Conservation (phyloP, 2,113 vertebrate genomes). For the Emberiza fucata region DNA sequence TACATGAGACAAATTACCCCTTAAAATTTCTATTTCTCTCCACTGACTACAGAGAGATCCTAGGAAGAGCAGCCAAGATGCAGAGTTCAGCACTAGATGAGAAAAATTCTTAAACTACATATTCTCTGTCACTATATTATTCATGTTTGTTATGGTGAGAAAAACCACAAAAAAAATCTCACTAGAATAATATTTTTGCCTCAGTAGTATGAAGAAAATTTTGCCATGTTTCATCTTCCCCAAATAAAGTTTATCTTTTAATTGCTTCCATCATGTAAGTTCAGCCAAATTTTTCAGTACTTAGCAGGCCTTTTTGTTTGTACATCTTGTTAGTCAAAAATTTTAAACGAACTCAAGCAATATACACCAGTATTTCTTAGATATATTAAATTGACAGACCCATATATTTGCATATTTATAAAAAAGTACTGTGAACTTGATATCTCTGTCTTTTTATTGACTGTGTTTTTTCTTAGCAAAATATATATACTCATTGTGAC, state of each 20-base stretch:
- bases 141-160: background rate
- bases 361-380: background rate
- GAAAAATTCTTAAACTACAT: background rate
- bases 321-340: background rate
- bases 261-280: background rate
- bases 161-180: background rate
- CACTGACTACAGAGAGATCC: background rate
- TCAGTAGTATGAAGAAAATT: background rate
- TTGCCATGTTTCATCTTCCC: background rate
- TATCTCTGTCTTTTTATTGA: background rate
- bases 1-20: background rate
- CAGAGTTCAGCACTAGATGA: background rate
- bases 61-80: background rate
- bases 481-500: background rate
- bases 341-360: background rate
- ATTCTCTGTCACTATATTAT: background rate
- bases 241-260: background rate
- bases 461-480: background rate
- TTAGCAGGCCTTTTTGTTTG: background rate
- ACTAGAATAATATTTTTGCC: background rate
- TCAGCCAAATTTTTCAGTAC: background rate
- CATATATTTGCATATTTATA: background rate
- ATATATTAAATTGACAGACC: background rate
- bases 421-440: background rate
- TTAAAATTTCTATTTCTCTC: background rate